Conservation (phyloP, 2,888 invertebrate species). For the Pedicia rivosa region DNA sequence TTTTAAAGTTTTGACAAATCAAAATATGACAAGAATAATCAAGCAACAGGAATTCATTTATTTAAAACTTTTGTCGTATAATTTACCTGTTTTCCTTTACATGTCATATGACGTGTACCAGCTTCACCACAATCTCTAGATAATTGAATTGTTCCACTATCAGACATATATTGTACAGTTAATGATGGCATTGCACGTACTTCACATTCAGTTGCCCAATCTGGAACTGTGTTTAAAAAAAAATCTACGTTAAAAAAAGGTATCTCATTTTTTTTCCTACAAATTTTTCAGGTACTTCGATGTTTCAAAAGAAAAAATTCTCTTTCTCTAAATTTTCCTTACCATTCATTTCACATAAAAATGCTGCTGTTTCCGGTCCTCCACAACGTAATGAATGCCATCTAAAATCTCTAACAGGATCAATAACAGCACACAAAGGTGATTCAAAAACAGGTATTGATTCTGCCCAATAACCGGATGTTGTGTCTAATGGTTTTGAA, state of each 20-base stretch:
- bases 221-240: slow-evolving; percentile 41
- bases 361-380: slow-evolving; percentile 60
- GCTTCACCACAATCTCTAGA: slow-evolving; percentile 61
- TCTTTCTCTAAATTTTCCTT: slow-evolving; percentile 14
- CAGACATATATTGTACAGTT: slow-evolving; percentile 58
- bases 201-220: slow-evolving; percentile 64
- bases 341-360: slow-evolving; percentile 69
- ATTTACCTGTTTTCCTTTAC: slow-evolving; percentile 57
- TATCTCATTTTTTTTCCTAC: too few relatives aligned
- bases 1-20: too few relatives aligned
- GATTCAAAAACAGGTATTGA: slow-evolving; percentile 41
- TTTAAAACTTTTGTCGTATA: not conserved
- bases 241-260: not conserved
- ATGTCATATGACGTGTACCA: slow-evolving; percentile 53
- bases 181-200: slow-evolving; percentile 54
- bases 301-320: slow-evolving; percentile 2
- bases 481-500: slow-evolving; percentile 26
- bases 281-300: not conserved
- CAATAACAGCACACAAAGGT: slow-evolving; percentile 57
- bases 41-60: slow-evolving; percentile 4
- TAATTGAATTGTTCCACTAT: slow-evolving; percentile 57
- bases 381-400: slow-evolving; percentile 63
- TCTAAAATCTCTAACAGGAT: slow-evolving; percentile 59
- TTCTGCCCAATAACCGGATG: slow-evolving; percentile 55
- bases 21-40: too few relatives aligned